Percentiles rank a stretch among this genome's conserved stretches.
These are phyloP conservation scores for Acyrthosiphon pisum DNA, from an alignment of 1,140 invertebrate genomes.

Conservation along the genomic window DNA sequence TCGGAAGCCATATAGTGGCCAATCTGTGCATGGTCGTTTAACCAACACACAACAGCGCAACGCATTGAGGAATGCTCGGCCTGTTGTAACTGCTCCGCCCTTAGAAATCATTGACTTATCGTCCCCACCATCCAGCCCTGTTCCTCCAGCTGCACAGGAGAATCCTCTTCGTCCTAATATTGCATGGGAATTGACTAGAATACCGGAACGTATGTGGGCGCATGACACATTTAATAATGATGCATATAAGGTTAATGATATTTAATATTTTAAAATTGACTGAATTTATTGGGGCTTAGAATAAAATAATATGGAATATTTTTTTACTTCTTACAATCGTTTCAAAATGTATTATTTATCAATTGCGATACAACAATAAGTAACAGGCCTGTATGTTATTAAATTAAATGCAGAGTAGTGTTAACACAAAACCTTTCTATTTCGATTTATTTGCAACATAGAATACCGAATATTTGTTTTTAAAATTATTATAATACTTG, in stretches of 20 bases:
- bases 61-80: neutral
- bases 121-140: slow-evolving; percentile 38
- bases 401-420: neutral
- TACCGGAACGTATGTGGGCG: slow-evolving; percentile 23
- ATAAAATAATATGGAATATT: neutral
- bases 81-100: neutral
- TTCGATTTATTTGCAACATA: too few species aligned
- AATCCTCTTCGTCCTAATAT: neutral
- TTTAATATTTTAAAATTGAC: neutral
- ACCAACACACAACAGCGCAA: slow-evolving; percentile 46
- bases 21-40: neutral
- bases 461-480: neutral
- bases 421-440: neutral
- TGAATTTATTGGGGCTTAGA: neutral
- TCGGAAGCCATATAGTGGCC: neutral
- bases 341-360: neutral
- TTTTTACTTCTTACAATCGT: neutral
- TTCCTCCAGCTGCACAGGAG: neutral
- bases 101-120: slow-evolving; percentile 44
- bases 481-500: neutral
- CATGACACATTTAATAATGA: slow-evolving; percentile 3
- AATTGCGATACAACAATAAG: neutral
- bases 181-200: slow-evolving; percentile 29
- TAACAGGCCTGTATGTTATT: neutral
- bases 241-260: slow-evolving; percentile 41